These are phyloP conservation scores for Drosophila robusta DNA, from an alignment of 2,888 invertebrate genomes.

Conservation along the genomic window DNA sequence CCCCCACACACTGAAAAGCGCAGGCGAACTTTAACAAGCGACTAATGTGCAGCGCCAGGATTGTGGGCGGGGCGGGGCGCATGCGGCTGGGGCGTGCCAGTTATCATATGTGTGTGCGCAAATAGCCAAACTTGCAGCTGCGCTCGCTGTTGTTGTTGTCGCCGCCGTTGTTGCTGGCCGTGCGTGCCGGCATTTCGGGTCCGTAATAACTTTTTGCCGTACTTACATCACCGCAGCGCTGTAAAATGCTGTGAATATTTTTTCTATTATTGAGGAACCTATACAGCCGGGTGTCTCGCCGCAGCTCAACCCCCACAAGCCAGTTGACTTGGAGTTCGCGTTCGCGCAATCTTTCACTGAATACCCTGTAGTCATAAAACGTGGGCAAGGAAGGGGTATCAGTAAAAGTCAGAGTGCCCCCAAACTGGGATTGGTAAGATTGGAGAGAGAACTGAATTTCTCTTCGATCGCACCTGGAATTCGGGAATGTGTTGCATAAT, in stretches of 20 bases:
- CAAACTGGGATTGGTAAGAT: no score
- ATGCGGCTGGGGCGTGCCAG: slow-evolving; percentile 14
- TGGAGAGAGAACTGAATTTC: no score
- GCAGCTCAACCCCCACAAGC: background rate
- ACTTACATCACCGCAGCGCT: slow-evolving; percentile 75
- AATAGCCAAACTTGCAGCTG: slow-evolving; percentile 26
- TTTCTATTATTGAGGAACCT: slow-evolving; percentile 67
- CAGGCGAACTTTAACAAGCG: slow-evolving; percentile 57
- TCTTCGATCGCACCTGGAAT: no score
- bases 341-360: slow-evolving; percentile 27
- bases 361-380: slow-evolving; percentile 12
- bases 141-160: slow-evolving; percentile 2
- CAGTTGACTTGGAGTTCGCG: slow-evolving; percentile 29
- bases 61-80: background rate
- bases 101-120: slow-evolving; percentile 32
- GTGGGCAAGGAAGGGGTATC: no score
- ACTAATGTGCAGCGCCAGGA: slow-evolving; percentile 36
- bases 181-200: slow-evolving; percentile 60
- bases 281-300: slow-evolving; percentile 4
- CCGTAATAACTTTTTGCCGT: slow-evolving; percentile 57
- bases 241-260: slow-evolving; percentile 76
- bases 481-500: no score
- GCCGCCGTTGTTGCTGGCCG: slow-evolving; percentile 30
- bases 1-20: slow-evolving; percentile 23
- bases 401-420: no score